A percentile compares a stretch with the other conserved stretches of the same genome.
Conservation (phyloP, 1,140 invertebrate genomes). For the Augochlora pura region DNA sequence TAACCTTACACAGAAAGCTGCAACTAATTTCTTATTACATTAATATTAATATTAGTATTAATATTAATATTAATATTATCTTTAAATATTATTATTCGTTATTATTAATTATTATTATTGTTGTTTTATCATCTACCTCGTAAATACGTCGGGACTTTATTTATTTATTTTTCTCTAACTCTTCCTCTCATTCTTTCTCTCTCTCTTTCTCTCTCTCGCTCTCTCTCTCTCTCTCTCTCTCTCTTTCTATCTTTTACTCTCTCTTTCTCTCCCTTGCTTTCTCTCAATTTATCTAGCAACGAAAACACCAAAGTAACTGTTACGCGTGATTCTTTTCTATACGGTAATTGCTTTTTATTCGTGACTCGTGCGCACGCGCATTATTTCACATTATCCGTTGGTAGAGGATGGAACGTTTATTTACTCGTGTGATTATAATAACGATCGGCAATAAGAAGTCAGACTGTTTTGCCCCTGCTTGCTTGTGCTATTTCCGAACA, state of each 20-base stretch:
- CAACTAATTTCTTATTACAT: conserved; percentile 67
- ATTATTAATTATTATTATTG: conserved; percentile 61
- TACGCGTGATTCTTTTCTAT: conserved; percentile 35
- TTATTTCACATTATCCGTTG: conserved; percentile 18
- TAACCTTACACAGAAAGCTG: conserved; percentile 78
- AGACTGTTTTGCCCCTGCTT: neutral
- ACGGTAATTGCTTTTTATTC: conserved; percentile 38
- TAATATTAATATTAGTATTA: conserved; percentile 60
- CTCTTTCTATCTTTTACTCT: neutral
- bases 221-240: conserved; percentile 20
- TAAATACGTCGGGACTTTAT: conserved; percentile 57
- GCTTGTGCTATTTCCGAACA: neutral
- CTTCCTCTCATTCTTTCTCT: neutral
- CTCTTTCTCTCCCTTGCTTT: neutral
- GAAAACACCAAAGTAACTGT: conserved; percentile 57
- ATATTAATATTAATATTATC: conserved; percentile 39
- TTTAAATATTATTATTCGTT: conserved; percentile 60
- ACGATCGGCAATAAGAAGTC: conserved; percentile 20
- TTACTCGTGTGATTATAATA: conserved; percentile 6
- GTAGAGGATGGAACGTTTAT: conserved; percentile 24
- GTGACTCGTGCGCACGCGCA: conserved; percentile 20
- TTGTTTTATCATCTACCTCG: conserved; percentile 57
- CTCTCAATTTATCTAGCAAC: conserved; percentile 31
- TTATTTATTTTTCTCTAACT: neutral
- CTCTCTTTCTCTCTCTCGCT: neutral